These are phyloP conservation scores for Heliconius hewitsoni DNA, from an alignment of 1,140 invertebrate genomes.

Conservation along the genomic window DNA sequence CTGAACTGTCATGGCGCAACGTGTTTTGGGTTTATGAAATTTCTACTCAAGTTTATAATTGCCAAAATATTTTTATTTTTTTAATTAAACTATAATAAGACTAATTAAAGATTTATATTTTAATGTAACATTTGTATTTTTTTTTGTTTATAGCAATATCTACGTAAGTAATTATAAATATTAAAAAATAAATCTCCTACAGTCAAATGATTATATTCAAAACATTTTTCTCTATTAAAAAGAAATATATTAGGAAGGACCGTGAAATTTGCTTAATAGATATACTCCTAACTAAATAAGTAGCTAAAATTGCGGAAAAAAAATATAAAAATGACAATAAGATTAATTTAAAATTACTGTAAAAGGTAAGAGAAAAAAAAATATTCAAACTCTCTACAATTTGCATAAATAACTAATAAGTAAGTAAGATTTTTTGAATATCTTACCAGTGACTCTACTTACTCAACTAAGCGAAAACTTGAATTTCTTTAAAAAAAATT, in stretches of 20 bases:
- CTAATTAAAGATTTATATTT: too few species aligned
- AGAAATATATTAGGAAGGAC: too few species aligned
- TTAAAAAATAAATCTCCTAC: too few species aligned
- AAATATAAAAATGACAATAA: not conserved
- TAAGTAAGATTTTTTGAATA: slow-evolving; percentile 7
- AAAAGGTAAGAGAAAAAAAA: not conserved
- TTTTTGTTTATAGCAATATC: too few species aligned
- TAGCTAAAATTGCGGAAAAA: not conserved
- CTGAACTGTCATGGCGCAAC: too few species aligned
- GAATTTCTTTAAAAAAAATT: slow-evolving; percentile 13
- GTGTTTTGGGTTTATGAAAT: not conserved
- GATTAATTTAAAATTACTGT: not conserved
- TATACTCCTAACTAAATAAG: not conserved
- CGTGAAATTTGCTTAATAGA: not conserved
- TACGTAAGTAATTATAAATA: too few species aligned
- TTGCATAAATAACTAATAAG: slow-evolving; percentile 19
- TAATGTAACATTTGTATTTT: too few species aligned
- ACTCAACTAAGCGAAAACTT: slow-evolving; percentile 21
- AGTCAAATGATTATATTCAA: too few species aligned
- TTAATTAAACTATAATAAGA: too few species aligned
- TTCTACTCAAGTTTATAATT: not conserved
- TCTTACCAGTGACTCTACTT: slow-evolving; percentile 18
- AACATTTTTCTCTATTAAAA: too few species aligned
- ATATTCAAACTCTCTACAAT: not conserved
- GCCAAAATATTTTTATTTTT: not conserved